phyloP scores from a whole-genome alignment of 2,797 vertebrate species.

The Manis crassicaudata region DNA sequence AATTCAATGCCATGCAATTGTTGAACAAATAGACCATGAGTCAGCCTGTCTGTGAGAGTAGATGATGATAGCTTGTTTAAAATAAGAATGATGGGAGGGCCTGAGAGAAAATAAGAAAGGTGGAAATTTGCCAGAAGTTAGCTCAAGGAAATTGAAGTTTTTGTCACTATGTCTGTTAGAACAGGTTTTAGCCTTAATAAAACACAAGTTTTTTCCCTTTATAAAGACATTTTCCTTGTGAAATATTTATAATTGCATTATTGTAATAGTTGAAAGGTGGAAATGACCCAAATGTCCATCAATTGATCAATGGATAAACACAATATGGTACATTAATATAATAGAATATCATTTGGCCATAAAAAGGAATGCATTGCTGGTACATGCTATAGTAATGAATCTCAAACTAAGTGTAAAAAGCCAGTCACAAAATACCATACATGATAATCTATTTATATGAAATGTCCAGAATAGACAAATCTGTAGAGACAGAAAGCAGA shows the following conservation, averaged over 20 bases:
- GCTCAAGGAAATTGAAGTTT: not conserved
- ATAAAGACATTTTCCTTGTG: not conserved
- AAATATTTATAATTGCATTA: conserved; percentile 5
- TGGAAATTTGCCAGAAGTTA: conserved; percentile 49
- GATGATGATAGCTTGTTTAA: conserved; percentile 42
- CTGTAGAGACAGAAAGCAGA: not conserved
- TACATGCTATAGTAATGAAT: not conserved
- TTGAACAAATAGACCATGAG: conserved; percentile 33
- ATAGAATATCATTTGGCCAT: not conserved
- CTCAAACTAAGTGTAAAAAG: not conserved
- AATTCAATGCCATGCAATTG: not conserved
- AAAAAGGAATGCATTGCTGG: not conserved
- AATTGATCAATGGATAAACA: not conserved
- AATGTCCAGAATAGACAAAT: not conserved
- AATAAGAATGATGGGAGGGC: not conserved
- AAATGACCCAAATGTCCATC: not conserved
- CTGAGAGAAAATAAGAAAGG: conserved; percentile 13
- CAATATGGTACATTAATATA: not conserved
- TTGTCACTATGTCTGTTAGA: not conserved
- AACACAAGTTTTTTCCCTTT: not conserved
- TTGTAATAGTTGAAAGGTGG: not conserved
- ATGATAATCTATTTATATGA: not conserved
- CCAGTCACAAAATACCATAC: not conserved
- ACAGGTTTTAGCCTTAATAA: not conserved
- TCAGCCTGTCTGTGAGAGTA: not conserved